Base-by-base conservation (phyloP, 1,140 invertebrate genomes). In the Phenacoccus solenopsis region DNA sequence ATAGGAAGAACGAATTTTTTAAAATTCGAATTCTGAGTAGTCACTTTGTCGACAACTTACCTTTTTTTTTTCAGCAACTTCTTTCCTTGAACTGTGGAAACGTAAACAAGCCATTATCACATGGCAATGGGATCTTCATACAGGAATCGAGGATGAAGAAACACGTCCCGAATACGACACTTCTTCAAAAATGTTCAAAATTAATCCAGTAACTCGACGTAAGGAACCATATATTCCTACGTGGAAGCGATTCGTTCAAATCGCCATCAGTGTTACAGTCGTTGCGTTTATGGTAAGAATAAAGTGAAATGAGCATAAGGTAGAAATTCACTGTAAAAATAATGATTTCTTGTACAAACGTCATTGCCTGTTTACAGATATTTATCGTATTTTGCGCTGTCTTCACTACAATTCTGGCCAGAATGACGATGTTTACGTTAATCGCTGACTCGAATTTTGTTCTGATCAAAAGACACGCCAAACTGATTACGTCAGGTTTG, bases 61-160 rank as follows among this genome's bases (percentile, higher is more conserved):
- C n/a, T 32, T 13, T 32, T 7, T 32, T 7, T 49, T 49, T 49
- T 9, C 73, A 90, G 90, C 87, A 27, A 86, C 90, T 1, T 83
- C 92, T 72, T 96, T 94, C 80, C 78, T 96, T 73, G 94, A 98
- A 81, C 82, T 96, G 72, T 98, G 95, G 95, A 97, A 97, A 80
- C 82, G 94, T 30, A 93, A 94, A 78, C 90, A 90, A 0, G 89
- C 90, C 0, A 88, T 91, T 80, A 93, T 96, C 75, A 93, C 90
- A 0, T 91, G 95, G 78, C 83, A 88, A 59, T 96, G 92, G 92
- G 92, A 93, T 79, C 81, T 95, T 67, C 4, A 64, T 27, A 91
- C 90, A 1, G 88, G 88, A 2, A 81, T 88, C 38, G 86, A 91
- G 75, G 88, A 93, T 74, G 93, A 96, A 79, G 90, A 94, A 79